These are phyloP conservation scores for Sinocyclocheilus anophthalmus DNA, from an alignment of 2,113 vertebrate species.

Conservation along the genomic window DNA sequence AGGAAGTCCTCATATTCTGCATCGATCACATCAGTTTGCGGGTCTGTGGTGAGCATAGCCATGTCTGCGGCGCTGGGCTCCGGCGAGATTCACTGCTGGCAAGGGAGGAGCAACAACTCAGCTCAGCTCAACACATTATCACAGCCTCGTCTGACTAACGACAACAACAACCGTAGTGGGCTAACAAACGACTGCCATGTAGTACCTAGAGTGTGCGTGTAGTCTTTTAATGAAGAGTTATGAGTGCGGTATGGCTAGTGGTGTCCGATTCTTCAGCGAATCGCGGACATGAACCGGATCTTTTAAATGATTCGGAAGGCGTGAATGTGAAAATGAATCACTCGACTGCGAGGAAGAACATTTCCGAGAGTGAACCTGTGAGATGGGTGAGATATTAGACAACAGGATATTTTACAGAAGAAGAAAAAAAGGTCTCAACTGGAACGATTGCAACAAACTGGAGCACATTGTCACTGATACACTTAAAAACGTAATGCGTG, in stretches of 20 bases:
- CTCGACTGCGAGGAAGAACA: background rate
- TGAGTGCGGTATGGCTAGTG: background rate
- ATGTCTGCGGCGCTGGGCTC: conserved; percentile 68
- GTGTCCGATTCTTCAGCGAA: background rate
- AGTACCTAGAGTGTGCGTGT: background rate
- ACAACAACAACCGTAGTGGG: background rate
- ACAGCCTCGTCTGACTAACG: background rate
- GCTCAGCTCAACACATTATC: background rate
- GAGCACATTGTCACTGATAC: background rate
- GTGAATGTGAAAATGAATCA: background rate
- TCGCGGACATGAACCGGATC: background rate
- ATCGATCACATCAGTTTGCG: conserved; percentile 65
- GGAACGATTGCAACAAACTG: background rate
- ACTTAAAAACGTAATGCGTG: background rate
- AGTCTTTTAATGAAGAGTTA: background rate
- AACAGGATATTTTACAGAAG: background rate
- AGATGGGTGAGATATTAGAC: background rate
- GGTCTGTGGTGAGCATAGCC: conserved; percentile 74
- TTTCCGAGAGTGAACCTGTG: no score
- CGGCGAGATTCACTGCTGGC: conserved; percentile 32
- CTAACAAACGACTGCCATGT: background rate
- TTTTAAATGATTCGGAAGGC: background rate
- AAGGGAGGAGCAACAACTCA: conserved; percentile 47
- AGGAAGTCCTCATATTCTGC: conserved; percentile 76
- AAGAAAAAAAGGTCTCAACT: background rate